Percentiles rank a stretch among this genome's conserved stretches.
phyloP scores from a whole-genome alignment of 2,113 vertebrate species.

The Benitochromis conjunctus region DNA sequence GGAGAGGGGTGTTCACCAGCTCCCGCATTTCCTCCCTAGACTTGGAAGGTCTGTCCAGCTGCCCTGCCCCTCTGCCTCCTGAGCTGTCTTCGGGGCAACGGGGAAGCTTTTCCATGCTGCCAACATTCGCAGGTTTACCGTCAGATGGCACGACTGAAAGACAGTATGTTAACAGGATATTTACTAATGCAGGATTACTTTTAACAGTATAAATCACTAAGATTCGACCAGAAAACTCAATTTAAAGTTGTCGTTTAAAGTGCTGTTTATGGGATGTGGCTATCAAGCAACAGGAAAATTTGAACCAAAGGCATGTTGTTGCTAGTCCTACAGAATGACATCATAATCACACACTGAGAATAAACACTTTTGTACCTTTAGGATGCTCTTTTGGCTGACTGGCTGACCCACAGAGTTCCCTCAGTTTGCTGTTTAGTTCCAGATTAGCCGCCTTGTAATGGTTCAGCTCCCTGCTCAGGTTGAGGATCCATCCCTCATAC shows the following conservation, averaged over 20 bases:
- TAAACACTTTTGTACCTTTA: constrained; percentile 71
- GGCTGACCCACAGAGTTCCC: constrained; percentile 50
- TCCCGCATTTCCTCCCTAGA: constrained; percentile 81
- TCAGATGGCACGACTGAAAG: constrained; percentile 28
- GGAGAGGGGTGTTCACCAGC: constrained; percentile 82
- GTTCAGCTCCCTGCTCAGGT: constrained; percentile 85
- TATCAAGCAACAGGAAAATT: neutral
- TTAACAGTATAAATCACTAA: neutral
- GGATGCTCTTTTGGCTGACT: constrained; percentile 59
- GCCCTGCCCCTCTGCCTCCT: neutral
- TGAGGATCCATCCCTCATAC: constrained; percentile 86
- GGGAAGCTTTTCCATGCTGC: constrained; percentile 35
- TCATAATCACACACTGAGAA: neutral
- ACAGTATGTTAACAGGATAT: neutral
- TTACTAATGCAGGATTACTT: neutral
- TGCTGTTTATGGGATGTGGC: neutral
- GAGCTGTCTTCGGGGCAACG: constrained; percentile 19
- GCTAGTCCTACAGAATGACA: neutral
- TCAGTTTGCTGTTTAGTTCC: constrained; percentile 83
- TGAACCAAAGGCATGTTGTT: neutral
- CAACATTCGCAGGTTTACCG: neutral
- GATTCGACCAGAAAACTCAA: neutral
- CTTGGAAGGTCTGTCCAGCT: constrained; percentile 60
- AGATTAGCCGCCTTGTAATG: constrained; percentile 81
- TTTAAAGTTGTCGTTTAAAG: neutral